Evolutionary conservation across 1,140 invertebrate species (phyloP).

Genomic region (Potamilus streckersoni): DNA sequence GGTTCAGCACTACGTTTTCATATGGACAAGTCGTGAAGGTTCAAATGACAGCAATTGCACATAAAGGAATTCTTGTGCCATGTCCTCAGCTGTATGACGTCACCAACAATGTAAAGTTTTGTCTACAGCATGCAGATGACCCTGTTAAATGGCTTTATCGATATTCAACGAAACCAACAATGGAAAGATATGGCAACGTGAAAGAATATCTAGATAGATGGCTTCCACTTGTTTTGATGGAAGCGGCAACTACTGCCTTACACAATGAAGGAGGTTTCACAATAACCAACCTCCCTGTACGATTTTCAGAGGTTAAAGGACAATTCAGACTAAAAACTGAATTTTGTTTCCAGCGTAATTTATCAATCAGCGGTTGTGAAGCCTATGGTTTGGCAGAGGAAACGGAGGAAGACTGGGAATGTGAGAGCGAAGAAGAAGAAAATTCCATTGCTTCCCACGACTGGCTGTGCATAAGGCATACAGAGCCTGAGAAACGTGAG

Average conservation of each 20-base stretch:
- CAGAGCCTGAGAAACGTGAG: not conserved
- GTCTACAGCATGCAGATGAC: slow-evolving; percentile 37
- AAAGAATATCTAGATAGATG: slow-evolving; percentile 32
- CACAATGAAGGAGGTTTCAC: slow-evolving; percentile 23
- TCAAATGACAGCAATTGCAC: slow-evolving; percentile 32
- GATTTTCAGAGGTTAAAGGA: slow-evolving; percentile 20
- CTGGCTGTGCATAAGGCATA: slow-evolving; percentile 20
- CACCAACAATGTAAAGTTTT: slow-evolving; percentile 40
- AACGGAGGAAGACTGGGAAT: slow-evolving; percentile 16
- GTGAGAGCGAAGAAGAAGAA: not conserved
- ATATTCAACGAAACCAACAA: slow-evolving; percentile 18
- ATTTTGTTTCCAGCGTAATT: slow-evolving; percentile 27
- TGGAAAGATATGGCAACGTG: slow-evolving; percentile 14
- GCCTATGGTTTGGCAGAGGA: slow-evolving; percentile 22
- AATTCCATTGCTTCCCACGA: slow-evolving; percentile 4
- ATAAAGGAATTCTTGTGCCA: slow-evolving; percentile 33
- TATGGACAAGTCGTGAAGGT: slow-evolving; percentile 39
- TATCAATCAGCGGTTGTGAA: slow-evolving; percentile 31
- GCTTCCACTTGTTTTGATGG: slow-evolving; percentile 44
- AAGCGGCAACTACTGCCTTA: slow-evolving; percentile 33
- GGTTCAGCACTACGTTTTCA: slow-evolving; percentile 35
- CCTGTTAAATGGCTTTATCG: slow-evolving; percentile 32
- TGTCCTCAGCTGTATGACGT: slow-evolving; percentile 32
- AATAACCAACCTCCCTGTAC: slow-evolving; percentile 25
- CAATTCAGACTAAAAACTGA: slow-evolving; percentile 12